phyloP scores from a whole-genome alignment of 2,888 invertebrate species.

The Drosophila yooni region DNA sequence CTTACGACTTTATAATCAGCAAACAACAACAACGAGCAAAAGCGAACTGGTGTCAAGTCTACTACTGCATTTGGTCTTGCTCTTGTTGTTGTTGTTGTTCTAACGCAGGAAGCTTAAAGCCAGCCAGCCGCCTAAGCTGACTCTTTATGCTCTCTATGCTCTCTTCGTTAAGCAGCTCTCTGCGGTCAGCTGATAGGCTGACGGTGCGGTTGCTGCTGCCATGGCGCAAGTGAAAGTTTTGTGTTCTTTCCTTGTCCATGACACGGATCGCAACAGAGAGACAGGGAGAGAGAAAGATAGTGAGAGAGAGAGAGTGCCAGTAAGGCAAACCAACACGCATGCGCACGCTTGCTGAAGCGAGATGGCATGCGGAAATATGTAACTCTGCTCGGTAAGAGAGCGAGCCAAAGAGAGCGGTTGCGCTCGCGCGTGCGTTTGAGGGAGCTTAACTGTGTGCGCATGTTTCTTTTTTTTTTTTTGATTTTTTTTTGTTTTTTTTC shows the following conservation, averaged over 20 bases:
- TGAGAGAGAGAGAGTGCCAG: conserved; percentile 22
- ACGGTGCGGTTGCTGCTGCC: conserved; percentile 9
- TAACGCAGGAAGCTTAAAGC: conserved; percentile 69
- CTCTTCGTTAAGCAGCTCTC: conserved; percentile 26
- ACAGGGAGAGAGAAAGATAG: background rate
- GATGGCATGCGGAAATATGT: conserved; percentile 69
- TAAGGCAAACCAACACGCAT: conserved; percentile 28
- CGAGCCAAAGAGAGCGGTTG: conserved; percentile 25
- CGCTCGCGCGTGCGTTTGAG: conserved; percentile 25
- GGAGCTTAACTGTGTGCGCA: conserved; percentile 17
- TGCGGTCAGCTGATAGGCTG: conserved; percentile 45
- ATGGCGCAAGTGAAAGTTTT: conserved; percentile 73
- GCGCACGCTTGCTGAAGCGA: conserved; percentile 28
- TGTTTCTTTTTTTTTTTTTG: background rate
- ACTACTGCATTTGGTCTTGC: conserved; percentile 4
- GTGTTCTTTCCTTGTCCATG: conserved; percentile 72
- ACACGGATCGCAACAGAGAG: conserved; percentile 52
- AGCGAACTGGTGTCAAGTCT: conserved; percentile 56
- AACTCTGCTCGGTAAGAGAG: conserved; percentile 33
- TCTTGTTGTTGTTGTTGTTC: conserved; percentile 44
- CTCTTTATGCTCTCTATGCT: conserved; percentile 16
- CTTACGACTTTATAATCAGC: conserved; percentile 75
- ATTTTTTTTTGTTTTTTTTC: background rate
- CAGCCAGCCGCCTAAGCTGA: conserved; percentile 47
- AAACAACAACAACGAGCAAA: conserved; percentile 45